These are phyloP conservation scores for Morpho helenor DNA, from an alignment of 2,888 invertebrate species.

Conservation along the genomic window DNA sequence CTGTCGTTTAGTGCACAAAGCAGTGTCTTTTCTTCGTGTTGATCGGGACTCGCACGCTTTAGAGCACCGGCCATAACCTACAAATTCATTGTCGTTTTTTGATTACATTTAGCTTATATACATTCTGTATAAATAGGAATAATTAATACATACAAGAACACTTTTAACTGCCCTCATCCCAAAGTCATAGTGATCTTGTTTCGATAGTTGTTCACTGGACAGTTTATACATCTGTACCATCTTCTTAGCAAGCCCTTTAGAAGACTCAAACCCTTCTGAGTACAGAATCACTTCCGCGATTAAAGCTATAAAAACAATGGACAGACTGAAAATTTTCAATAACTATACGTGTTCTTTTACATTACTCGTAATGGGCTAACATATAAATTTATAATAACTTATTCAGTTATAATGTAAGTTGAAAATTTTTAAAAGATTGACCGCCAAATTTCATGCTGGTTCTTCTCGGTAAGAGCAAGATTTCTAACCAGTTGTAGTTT, in stretches of 20 bases:
- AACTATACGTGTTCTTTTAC: no score
- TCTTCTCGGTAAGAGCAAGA: no score
- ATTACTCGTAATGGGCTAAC: no score
- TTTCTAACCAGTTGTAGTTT: no score
- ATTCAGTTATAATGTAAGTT: no score
- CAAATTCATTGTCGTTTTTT: background rate
- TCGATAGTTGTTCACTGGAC: conserved; percentile 93
- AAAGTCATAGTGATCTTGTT: conserved; percentile 96
- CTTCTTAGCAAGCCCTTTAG: conserved; percentile 91
- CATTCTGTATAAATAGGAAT: no score
- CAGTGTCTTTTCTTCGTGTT: conserved; percentile 89
- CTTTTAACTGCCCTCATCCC: conserved; percentile 97
- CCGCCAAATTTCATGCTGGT: no score
- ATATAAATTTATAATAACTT: no score
- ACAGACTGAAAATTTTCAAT: no score
- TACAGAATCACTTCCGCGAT: conserved; percentile 96
- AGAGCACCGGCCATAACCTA: conserved; percentile 92
- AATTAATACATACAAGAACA: conserved; percentile 79
- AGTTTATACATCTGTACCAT: conserved; percentile 96
- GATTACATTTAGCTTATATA: no score
- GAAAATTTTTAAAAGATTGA: no score
- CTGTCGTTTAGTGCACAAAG: conserved; percentile 93
- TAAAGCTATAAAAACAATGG: conserved; percentile 72
- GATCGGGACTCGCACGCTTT: conserved; percentile 91
- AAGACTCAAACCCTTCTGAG: conserved; percentile 95